These are phyloP conservation scores for Tachypleus tridentatus DNA, from an alignment of 1,140 invertebrate genomes.

Conservation along the genomic window DNA sequence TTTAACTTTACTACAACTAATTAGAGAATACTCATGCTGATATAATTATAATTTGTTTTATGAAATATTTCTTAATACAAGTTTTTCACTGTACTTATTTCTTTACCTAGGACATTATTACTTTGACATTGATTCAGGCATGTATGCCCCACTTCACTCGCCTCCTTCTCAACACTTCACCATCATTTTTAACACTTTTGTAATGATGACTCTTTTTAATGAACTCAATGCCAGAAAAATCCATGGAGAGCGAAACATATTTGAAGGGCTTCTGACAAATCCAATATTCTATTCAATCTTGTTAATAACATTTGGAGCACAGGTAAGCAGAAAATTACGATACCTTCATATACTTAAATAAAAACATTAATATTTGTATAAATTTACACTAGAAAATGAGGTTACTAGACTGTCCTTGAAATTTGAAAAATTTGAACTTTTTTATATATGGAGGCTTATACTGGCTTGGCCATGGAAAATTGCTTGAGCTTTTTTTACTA, in stretches of 20 bases:
- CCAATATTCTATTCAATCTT: constrained; percentile 98
- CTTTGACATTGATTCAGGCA: constrained; percentile 67
- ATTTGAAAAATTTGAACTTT: too few relatives aligned
- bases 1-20: too few relatives aligned
- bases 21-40: too few relatives aligned
- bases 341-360: too few relatives aligned
- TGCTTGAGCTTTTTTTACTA: too few relatives aligned
- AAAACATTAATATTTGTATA: too few relatives aligned
- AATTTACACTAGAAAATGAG: too few relatives aligned
- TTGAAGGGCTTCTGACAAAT: constrained; percentile 92
- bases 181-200: constrained; percentile 99
- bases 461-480: too few relatives aligned
- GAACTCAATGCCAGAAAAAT: constrained; percentile 99
- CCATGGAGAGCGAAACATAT: constrained; percentile 96
- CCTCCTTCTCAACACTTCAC: constrained; percentile 94
- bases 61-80: not conserved
- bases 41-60: too few relatives aligned
- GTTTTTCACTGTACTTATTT: not conserved
- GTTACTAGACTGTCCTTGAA: too few relatives aligned
- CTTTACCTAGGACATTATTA: constrained; percentile 59
- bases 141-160: constrained; percentile 46
- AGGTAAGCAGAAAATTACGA: constrained; percentile 48
- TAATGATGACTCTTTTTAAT: constrained; percentile 99
- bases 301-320: constrained; percentile 81
- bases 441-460: too few relatives aligned